These are phyloP conservation scores for Bombus consobrinus DNA, from an alignment of 1,140 invertebrate species.

Conservation along the genomic window DNA sequence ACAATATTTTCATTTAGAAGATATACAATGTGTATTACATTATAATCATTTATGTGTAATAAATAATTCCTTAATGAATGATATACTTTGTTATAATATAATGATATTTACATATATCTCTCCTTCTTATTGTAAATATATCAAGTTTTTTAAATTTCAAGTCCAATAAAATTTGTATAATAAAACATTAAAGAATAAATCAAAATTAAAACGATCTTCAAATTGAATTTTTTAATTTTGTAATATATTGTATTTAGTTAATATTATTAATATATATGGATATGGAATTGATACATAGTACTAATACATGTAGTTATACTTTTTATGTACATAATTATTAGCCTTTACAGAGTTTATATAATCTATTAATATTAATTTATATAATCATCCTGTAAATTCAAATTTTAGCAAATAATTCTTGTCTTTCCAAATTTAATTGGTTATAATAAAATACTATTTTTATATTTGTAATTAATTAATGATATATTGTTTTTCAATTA, in stretches of 20 bases:
- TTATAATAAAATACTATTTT: not conserved
- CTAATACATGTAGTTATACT: not conserved
- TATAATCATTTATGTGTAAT: constrained; percentile 33
- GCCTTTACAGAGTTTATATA: not conserved
- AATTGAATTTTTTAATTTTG: not conserved
- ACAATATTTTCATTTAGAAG: constrained; percentile 55
- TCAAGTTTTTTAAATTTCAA: constrained; percentile 20
- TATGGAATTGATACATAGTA: not conserved
- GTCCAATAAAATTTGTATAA: constrained; percentile 29
- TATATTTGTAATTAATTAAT: not conserved
- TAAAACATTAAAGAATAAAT: constrained; percentile 31
- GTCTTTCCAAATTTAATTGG: not conserved
- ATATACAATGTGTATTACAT: constrained; percentile 40
- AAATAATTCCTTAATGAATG: constrained; percentile 40
- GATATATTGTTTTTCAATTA: not conserved
- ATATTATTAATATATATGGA: not conserved
- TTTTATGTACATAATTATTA: not conserved
- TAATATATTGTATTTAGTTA: not conserved
- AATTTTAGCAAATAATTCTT: not conserved
- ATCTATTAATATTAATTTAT: not conserved
- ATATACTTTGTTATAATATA: constrained; percentile 26
- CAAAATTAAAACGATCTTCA: not conserved
- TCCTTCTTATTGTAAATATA: constrained; percentile 7
- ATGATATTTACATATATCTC: constrained; percentile 6
- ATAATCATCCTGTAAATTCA: not conserved